phyloP scores from a whole-genome alignment of 2,888 invertebrate species.

The Vannuccia rotundouncinata region DNA sequence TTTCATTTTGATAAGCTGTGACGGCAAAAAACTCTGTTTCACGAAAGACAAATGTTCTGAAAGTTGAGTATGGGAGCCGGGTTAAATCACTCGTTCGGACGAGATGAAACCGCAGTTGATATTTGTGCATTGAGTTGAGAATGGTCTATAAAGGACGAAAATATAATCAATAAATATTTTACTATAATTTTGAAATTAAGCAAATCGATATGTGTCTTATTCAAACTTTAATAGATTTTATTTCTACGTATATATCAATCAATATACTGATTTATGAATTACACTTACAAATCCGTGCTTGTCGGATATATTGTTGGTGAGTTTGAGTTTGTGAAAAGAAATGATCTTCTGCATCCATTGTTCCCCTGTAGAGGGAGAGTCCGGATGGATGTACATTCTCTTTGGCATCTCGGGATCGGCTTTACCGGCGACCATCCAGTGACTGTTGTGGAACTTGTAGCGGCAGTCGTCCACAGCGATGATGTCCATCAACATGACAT shows the following conservation, averaged over 20 bases:
- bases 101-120: slow-evolving; percentile 79
- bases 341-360: slow-evolving; percentile 99
- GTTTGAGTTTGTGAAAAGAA: slow-evolving; percentile 95
- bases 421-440: slow-evolving; percentile 80
- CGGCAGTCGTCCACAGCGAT: slow-evolving; percentile 95
- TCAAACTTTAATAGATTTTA: no score
- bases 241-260: background rate
- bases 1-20: slow-evolving; percentile 99
- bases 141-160: slow-evolving; percentile 53
- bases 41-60: slow-evolving; percentile 60
- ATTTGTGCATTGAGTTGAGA: slow-evolving; percentile 93
- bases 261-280: background rate
- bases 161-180: no score
- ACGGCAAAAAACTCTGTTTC: slow-evolving; percentile 87
- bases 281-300: slow-evolving; percentile 99
- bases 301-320: slow-evolving; percentile 99
- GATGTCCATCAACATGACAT: slow-evolving; percentile 95
- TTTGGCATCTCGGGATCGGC: slow-evolving; percentile 98
- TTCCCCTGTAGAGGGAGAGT: slow-evolving; percentile 88
- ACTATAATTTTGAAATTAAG: no score
- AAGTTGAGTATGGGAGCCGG: slow-evolving; percentile 81
- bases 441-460: slow-evolving; percentile 60
- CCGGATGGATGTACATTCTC: slow-evolving; percentile 88
- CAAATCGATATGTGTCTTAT: no score
- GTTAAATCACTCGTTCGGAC: slow-evolving; percentile 76